Evolutionary conservation across 1,140 invertebrate species (phyloP), one percentile per base, ranked within the genome.

Genomic region (Pseudomyrmex sp.): DNA sequence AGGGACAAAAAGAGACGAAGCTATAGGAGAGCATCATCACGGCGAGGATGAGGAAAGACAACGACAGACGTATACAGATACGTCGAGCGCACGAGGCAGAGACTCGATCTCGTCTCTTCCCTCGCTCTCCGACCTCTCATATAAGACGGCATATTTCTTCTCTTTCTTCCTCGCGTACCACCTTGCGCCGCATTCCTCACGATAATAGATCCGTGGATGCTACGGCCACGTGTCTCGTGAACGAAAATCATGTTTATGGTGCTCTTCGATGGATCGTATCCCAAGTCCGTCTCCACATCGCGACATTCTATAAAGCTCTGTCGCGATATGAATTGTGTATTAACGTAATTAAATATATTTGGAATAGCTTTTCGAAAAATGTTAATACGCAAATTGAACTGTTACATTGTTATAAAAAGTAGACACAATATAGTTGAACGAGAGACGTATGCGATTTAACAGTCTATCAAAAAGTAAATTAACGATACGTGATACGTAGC

Each of bases 111-210:
- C 82, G 61, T 84, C 82, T 88, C 82, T 82, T 76, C 74, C 73
- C 65, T 84, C 85, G 70, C 74, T 75, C 82, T 82, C 65, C 74
- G 84, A 85, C 66, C 80, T 86, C 86, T 85, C 80, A 35, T 35
- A 59, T 50, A 70, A 87, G 46, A 56, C 68, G 56, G 23, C 82
- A 72, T 68, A 35, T 66, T 77, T 62, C 76, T 82, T 62, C 86
- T 88, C 86, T 88, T 75, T 86, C 75, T 88, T 56, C 56, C 70
- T 74, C 83, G 87, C 77, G 86, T 88, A 88, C 77, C 87, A 89
- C 82, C 87, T 86, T 86, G 84, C 85, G 85, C 85, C 82, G 84
- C 82, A 88, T 86, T 86, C 76, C 75, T 54, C 75, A 79, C 18
- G 68, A 72, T 70, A 82, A 76, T 88, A 88, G 87, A 87, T 88